Evolutionary conservation across 2,113 vertebrate genomes (phyloP).

Genomic region (Narcine bancroftii): DNA sequence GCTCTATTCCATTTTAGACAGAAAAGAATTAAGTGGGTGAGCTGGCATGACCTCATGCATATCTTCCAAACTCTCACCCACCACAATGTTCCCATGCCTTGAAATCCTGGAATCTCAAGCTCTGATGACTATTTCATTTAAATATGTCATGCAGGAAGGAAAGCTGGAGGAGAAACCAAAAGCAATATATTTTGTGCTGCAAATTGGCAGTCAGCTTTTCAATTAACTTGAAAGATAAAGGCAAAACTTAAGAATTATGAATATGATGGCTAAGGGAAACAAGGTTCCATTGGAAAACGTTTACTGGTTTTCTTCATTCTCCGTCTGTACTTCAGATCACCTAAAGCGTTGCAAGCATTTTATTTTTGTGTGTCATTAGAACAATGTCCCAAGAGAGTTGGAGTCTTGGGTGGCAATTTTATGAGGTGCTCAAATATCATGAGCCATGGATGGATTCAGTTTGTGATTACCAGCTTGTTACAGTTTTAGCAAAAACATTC

Average conservation of each 20-base stretch:
- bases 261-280: not conserved
- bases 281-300: not conserved
- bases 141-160: not conserved
- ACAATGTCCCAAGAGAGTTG: not conserved
- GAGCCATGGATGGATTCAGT: not conserved
- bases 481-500: not conserved
- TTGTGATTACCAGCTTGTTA: not conserved
- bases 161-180: not conserved
- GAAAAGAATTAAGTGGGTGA: not conserved
- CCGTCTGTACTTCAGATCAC: not conserved
- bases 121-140: not conserved
- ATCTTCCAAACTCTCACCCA: too few species aligned
- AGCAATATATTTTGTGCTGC: not conserved
- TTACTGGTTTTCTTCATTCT: not conserved
- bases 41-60: not conserved
- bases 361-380: not conserved
- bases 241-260: not conserved
- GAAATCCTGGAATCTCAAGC: not conserved
- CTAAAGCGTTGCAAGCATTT: not conserved
- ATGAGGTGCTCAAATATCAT: not conserved
- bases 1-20: not conserved
- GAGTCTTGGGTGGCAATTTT: too few species aligned
- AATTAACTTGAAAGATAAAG: not conserved
- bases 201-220: not conserved
- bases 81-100: too few species aligned